Percentiles rank a stretch among this genome's conserved stretches.
Conservation (phyloP, 2,113 vertebrate species). For the Grantiella picta region DNA sequence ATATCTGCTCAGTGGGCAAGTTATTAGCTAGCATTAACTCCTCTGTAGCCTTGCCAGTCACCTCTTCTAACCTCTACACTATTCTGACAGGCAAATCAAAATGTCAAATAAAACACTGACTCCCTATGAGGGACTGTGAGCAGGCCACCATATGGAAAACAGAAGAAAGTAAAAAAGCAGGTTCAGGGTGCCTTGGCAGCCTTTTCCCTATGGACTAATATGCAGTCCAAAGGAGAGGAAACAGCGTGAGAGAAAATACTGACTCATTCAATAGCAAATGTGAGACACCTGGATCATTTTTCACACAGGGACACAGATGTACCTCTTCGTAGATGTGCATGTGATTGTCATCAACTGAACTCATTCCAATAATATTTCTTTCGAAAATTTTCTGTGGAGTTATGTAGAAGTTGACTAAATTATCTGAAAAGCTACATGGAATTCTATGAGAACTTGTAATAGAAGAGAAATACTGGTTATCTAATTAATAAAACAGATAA, state of each 20-base stretch:
- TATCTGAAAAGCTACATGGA: neutral
- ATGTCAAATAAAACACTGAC: neutral
- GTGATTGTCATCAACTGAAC: neutral
- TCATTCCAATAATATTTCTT: neutral
- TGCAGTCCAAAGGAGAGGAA: neutral
- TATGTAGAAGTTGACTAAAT: neutral
- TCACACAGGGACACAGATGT: neutral
- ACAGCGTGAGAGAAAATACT: neutral
- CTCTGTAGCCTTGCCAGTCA: neutral
- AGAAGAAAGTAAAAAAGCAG: neutral
- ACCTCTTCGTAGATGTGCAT: neutral
- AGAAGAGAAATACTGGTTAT: neutral
- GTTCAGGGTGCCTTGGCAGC: neutral
- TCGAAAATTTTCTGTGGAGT: neutral
- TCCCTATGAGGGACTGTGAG: neutral
- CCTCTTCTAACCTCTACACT: neutral
- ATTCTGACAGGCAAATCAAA: neutral
- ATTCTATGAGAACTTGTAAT: neutral
- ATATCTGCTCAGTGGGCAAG: neutral
- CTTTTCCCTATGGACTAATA: neutral
- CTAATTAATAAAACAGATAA: neutral
- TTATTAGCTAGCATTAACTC: neutral
- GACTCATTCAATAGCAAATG: neutral
- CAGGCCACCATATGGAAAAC: neutral
- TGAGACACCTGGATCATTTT: neutral